Conservation (phyloP, 2,888 invertebrate species). For the Apamea monoglypha region DNA sequence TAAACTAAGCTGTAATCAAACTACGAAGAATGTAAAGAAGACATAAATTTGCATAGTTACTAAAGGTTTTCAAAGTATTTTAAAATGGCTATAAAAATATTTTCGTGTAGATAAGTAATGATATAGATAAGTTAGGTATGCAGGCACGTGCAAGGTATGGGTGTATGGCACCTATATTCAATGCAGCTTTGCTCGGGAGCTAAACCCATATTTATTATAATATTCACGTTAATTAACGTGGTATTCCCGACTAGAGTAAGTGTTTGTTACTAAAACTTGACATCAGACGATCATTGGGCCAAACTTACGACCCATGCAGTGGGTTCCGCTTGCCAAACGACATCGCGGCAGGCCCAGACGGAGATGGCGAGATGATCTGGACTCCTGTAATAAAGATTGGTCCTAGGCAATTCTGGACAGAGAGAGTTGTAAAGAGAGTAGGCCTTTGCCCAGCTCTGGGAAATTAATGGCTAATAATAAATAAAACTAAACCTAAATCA, state of each 20-base stretch:
- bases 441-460: too few species aligned
- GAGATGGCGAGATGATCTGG: neutral
- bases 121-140: neutral
- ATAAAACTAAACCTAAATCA: neutral
- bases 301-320: too few species aligned
- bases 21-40: neutral
- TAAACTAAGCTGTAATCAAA: neutral
- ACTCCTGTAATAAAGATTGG: neutral
- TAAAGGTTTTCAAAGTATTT: slow-evolving; percentile 7
- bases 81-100: neutral
- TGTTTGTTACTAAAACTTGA: neutral
- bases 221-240: neutral
- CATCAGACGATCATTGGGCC: too few species aligned
- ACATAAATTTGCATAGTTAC: neutral
- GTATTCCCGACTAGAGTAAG: neutral
- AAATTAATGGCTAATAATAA: too few species aligned
- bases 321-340: too few species aligned
- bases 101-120: neutral
- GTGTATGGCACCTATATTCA: neutral
- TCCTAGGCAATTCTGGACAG: neutral
- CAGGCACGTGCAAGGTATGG: neutral
- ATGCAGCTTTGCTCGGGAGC: neutral
- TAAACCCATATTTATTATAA: neutral
- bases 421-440: neutral
- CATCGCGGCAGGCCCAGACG: too few species aligned